Evolutionary conservation across 2,113 vertebrate genomes (phyloP), one percentile per base, ranked within the genome.

Genomic region (Mirounga angustirostris): DNA sequence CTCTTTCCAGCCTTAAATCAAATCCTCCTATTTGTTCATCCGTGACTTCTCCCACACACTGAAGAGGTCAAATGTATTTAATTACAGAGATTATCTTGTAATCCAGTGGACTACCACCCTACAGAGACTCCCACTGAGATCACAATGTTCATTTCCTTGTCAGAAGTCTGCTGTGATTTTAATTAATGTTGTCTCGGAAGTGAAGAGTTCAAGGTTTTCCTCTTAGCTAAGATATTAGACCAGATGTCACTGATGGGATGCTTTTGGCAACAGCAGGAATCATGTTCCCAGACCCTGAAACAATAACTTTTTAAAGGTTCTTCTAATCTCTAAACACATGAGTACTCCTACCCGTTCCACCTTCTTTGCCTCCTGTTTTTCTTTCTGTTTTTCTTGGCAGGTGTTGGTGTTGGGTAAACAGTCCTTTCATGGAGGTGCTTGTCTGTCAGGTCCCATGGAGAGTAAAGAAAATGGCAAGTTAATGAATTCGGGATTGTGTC

Each of bases 91-190:
- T 86, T 95, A 97, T 98, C 98, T 98, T 98, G 94, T 98, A 97
- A 98, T 96, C 73, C 98, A 98, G 91, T 95, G 97, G 98, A 96
- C 95, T 98, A 97, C 98, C 98, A 96, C 97, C 98, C 98, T 98
- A 92, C 93, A 95, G 98, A 61, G 98, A 98, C 98, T 98, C 98
- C 76, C 19, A 13, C 96, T 98, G 98, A 99, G 98, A 95, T 98
- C 98, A 98, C 82, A 84, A 24, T 94, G 98, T 98, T 98, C 97
- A 97, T 96, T 98, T 98, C 94, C 74, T 96, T 98, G 97, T 98
- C 98, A 95, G 19, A 98, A 98, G 86, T 95, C 82, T 79, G 67
- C 95, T 96, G 96, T 61, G 9, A 0, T 93, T 97, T 94, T 95
- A 97, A 94, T 91, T 58, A 88, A 3, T 61, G 83, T 74, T 95